Base-by-base conservation (phyloP, 2,113 vertebrate genomes). In the Hydrolagus affinis region DNA sequence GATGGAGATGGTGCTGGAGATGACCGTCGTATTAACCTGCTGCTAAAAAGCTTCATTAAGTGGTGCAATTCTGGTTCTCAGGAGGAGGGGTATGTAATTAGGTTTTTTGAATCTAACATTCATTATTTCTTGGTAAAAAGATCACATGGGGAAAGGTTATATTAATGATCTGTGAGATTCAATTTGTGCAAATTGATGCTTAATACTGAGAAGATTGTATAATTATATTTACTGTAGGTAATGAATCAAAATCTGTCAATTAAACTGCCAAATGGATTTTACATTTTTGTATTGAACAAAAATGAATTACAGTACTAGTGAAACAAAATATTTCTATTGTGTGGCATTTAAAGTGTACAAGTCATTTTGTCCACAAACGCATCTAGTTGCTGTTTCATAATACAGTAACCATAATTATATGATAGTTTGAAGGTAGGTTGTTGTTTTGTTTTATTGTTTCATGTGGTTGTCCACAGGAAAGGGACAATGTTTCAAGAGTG, bases 1-100 rank as follows among this genome's bases (percentile, higher is more conserved):
- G 98, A 99, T 85, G 98, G 98, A 25, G 98, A 99, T 64, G 98
- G 98, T 23, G 98, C 97, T 66, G 98, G 98, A 9, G 98, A 99
- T 87, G 97, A 99, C 87, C 93, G 97, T 44, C 91, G 96, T 28
- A 98, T 99, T 87, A 99, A 99, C 87, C 90, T 99, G 86, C 90
- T 99, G 11, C 92, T 99, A 66, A 99, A 99, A 90, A 98, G 95
- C 88, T 98, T 98, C 91, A 95, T 95, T 78, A 99, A 99, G 87
- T 99, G 97, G 98, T 97, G 96, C 87, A 93, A 95, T 88, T 95
- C 96, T n/a, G 94, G 94, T 87, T 95, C 94, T 14, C 94, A 95
- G 0, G 97, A 99, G 89, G 98, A 99, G 87, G 96, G 96, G 98
- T 97, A 92, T 86, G 88, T 76, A 21, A 60, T 83, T 68, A 66